Conservation (phyloP, 2,797 vertebrate genomes). For the Apogon hyalosoma region DNA sequence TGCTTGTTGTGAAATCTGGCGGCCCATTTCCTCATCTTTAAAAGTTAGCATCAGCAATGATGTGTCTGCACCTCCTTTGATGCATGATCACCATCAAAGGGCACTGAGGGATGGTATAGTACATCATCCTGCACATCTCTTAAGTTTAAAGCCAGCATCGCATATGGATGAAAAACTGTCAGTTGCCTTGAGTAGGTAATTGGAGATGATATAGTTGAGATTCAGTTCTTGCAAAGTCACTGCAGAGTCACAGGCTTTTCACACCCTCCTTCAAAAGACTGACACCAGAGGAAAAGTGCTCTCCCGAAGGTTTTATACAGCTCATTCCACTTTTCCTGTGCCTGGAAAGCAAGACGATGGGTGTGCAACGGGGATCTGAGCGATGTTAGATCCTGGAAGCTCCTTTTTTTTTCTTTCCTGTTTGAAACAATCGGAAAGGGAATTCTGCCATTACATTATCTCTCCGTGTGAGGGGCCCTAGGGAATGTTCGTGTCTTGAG, state of each 20-base stretch:
- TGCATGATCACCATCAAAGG: constrained; percentile 69
- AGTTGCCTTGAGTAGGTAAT: constrained; percentile 63
- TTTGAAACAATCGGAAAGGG: constrained; percentile 64
- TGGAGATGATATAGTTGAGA: constrained; percentile 65
- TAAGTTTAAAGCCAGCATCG: constrained; percentile 52
- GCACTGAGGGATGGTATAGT: constrained; percentile 31
- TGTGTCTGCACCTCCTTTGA: constrained; percentile 56
- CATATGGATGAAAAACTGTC: constrained; percentile 58
- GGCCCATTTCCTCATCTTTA: constrained; percentile 27
- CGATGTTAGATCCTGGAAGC: constrained; percentile 57
- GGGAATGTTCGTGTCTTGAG: constrained; percentile 69
- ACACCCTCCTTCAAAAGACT: constrained; percentile 52
- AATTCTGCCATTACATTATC: constrained; percentile 62
- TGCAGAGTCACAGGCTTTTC: constrained; percentile 57
- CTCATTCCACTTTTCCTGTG: constrained; percentile 39
- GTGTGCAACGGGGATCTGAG: constrained; percentile 43
- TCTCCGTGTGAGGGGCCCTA: constrained; percentile 30
- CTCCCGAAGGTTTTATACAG: constrained; percentile 39
- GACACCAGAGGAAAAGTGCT: constrained; percentile 48
- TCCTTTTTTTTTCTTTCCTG: constrained; percentile 49
- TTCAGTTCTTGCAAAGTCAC: constrained; percentile 57
- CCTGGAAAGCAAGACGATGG: constrained; percentile 45
- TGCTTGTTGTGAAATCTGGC: constrained; percentile 2
- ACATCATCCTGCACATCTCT: constrained; percentile 42
- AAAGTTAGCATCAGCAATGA: constrained; percentile 58